Conservation (phyloP, 1,140 invertebrate species). For the Drosophila pachea region DNA sequence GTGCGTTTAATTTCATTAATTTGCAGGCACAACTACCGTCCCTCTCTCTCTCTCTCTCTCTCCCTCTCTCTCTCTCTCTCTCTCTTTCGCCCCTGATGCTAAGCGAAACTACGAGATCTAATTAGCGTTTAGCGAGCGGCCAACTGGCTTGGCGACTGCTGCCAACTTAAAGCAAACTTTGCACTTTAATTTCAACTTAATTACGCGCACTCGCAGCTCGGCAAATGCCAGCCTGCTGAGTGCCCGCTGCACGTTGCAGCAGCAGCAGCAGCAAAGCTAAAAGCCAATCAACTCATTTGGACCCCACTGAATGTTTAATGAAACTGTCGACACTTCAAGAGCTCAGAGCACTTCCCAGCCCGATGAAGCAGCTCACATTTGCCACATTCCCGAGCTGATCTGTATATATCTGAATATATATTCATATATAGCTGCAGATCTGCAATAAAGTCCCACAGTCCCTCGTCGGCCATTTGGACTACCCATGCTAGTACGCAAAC, state of each 20-base stretch:
- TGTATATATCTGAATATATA: too few relatives aligned
- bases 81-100: background rate
- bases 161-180: slow-evolving; percentile 73
- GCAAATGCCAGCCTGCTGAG: slow-evolving; percentile 23
- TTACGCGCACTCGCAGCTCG: slow-evolving; percentile 40
- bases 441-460: too few relatives aligned
- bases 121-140: slow-evolving; percentile 56
- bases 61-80: background rate
- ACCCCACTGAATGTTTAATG: slow-evolving; percentile 50
- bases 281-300: slow-evolving; percentile 69
- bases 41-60: background rate
- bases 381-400: slow-evolving; percentile 34
- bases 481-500: too few relatives aligned
- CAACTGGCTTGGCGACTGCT: background rate
- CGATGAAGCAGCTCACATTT: slow-evolving; percentile 23
- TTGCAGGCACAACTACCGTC: slow-evolving; percentile 64
- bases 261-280: slow-evolving; percentile 47
- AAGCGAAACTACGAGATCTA: slow-evolving; percentile 74
- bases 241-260: slow-evolving; percentile 9
- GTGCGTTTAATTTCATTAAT: slow-evolving; percentile 78
- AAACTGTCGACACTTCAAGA: slow-evolving; percentile 65
- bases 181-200: slow-evolving; percentile 73
- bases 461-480: too few relatives aligned
- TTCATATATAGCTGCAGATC: too few relatives aligned
- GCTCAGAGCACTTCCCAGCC: slow-evolving; percentile 35